Percentiles rank a stretch among this genome's conserved stretches.
Conservation (phyloP, 2,797 vertebrate genomes). For the Mormyrus proboscirostris region DNA sequence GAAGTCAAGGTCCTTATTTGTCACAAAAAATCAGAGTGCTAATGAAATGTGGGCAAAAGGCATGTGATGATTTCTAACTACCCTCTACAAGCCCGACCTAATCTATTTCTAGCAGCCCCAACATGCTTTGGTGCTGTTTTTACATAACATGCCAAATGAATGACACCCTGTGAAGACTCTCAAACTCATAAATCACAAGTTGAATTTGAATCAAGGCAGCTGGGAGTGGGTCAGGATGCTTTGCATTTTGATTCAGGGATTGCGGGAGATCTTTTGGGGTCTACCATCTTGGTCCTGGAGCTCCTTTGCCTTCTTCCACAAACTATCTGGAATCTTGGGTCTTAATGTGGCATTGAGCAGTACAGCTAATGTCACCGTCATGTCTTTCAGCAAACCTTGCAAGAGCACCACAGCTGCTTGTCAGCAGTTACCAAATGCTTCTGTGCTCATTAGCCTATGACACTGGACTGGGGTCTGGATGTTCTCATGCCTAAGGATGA, state of each 20-base stretch:
- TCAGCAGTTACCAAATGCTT: slow-evolving; percentile 11
- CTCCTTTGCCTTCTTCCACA: background rate
- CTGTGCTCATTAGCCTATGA: background rate
- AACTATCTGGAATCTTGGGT: background rate
- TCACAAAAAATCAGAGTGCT: background rate
- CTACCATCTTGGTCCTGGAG: background rate
- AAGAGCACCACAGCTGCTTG: slow-evolving; percentile 13
- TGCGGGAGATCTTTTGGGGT: background rate
- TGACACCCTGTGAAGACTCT: background rate
- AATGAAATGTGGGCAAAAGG: background rate
- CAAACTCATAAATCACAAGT: background rate
- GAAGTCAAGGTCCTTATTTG: background rate
- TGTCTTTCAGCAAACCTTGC: background rate
- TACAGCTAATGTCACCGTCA: background rate
- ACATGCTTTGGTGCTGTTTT: background rate
- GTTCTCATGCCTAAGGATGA: background rate
- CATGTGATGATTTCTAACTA: background rate
- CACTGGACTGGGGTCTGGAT: background rate
- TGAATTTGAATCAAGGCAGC: background rate
- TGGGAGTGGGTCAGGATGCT: background rate
- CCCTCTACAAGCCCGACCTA: background rate
- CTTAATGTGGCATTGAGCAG: background rate
- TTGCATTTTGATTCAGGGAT: background rate
- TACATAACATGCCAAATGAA: background rate
- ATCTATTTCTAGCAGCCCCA: background rate